Evolutionary conservation across 2,888 invertebrate genomes (phyloP).

Genomic region (Phyllotreta striolata): DNA sequence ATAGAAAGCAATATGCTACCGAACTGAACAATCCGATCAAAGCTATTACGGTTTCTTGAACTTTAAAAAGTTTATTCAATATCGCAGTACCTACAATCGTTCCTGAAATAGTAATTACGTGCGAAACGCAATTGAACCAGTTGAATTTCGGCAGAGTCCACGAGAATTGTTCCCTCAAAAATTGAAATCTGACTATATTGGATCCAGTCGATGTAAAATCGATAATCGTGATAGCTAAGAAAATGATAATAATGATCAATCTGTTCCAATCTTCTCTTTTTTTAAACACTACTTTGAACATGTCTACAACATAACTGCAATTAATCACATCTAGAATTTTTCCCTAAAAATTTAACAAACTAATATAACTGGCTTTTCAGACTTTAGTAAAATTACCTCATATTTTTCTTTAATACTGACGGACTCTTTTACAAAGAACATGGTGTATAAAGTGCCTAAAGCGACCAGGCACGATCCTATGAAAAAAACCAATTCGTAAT

Average conservation of each 20-base stretch:
- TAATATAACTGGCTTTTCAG: too few species aligned
- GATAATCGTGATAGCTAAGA: neutral
- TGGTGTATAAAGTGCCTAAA: slow-evolving; percentile 22
- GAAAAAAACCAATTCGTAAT: slow-evolving; percentile 29
- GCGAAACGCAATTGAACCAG: slow-evolving; percentile 1
- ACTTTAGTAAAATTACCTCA: neutral
- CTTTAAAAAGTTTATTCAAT: slow-evolving; percentile 5
- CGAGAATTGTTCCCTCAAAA: slow-evolving; percentile 10
- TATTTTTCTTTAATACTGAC: neutral
- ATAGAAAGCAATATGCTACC: slow-evolving; percentile 1
- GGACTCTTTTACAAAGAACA: slow-evolving; percentile 31
- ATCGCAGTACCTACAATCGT: neutral
- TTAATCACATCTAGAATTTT: neutral
- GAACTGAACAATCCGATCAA: slow-evolving; percentile 4
- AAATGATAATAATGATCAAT: neutral
- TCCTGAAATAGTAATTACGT: slow-evolving; percentile 13
- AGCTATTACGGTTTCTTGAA: slow-evolving; percentile 8
- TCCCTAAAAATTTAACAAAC: neutral
- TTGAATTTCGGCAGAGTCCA: slow-evolving; percentile 17
- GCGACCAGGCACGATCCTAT: slow-evolving; percentile 18
- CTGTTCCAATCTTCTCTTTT: slow-evolving; percentile 5
- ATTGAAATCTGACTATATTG: slow-evolving; percentile 10
- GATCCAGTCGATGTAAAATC: slow-evolving; percentile 4
- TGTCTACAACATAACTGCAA: slow-evolving; percentile 6
- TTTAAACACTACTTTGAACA: slow-evolving; percentile 7